Conservation (phyloP, 2,113 vertebrate species). For the Thalassarche chlororhynchos region DNA sequence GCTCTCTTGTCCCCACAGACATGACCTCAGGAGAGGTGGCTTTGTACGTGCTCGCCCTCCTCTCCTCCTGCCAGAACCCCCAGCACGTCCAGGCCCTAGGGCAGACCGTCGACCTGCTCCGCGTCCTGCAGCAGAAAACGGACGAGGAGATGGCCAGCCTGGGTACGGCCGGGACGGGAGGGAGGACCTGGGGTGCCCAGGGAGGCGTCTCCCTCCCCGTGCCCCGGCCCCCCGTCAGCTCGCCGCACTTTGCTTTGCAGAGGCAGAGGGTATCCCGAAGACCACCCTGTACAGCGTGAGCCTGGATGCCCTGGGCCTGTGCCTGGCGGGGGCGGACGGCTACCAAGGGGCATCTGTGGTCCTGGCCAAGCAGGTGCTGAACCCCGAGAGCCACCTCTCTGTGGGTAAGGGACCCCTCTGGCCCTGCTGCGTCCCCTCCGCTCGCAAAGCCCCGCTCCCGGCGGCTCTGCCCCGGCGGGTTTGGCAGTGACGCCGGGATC, state of each 20-base stretch:
- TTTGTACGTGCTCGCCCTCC: slow-evolving; percentile 66
- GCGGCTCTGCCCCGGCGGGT: fast-evolving
- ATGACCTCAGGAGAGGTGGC: slow-evolving; percentile 62
- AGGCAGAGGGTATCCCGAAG: fast-evolving
- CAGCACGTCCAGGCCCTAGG: not conserved
- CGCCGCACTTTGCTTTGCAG: not conserved
- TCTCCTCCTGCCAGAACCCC: slow-evolving; percentile 68
- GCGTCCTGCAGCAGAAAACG: not conserved
- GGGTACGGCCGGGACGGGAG: not conserved
- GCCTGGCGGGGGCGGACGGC: not conserved
- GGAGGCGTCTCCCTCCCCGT: too few species aligned
- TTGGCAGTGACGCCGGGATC: not conserved
- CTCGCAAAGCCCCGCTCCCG: fast-evolving
- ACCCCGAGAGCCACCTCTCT: fast-evolving
- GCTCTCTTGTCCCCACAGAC: not conserved
- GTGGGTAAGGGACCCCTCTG: slow-evolving; percentile 21
- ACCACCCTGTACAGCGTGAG: slow-evolving; percentile 15
- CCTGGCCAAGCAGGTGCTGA: not conserved
- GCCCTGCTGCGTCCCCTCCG: fast-evolving
- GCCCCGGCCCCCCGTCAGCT: fast-evolving
- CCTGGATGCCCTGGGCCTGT: slow-evolving; percentile 34
- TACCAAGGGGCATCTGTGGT: not conserved
- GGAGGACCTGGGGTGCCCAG: fast-evolving
- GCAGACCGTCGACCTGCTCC: not conserved
- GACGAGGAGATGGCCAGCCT: not conserved